A percentile compares a stretch with the other conserved stretches of the same genome.
Evolutionary conservation across 1,140 invertebrate genomes (phyloP).

Genomic region (Eubasilissa regina): DNA sequence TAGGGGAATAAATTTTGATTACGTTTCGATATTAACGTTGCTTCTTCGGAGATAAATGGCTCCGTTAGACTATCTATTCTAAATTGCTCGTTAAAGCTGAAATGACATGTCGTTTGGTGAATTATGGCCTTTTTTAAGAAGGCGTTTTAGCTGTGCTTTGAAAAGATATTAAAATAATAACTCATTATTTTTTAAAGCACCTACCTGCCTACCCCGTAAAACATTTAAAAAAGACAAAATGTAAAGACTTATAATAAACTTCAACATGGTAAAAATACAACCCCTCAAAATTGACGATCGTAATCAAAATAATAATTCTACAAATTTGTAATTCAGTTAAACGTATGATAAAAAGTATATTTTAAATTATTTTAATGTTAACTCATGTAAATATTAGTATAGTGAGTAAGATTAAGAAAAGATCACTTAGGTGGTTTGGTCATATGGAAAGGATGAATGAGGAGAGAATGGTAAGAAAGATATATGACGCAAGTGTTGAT

Average conservation of each 20-base stretch:
- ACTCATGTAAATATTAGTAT: no score
- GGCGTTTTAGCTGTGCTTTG: not conserved
- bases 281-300: not conserved
- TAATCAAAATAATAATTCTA: not conserved
- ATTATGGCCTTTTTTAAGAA: slow-evolving; percentile 17
- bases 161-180: not conserved
- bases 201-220: not conserved
- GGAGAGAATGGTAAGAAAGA: no score
- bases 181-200: not conserved
- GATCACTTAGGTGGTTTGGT: no score
- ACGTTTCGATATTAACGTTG: slow-evolving; percentile 39
- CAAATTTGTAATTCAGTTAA: not conserved
- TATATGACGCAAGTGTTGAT: no score
- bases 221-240: not conserved
- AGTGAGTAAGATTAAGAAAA: no score
- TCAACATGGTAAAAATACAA: not conserved
- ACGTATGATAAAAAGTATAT: no score
- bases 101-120: slow-evolving; percentile 29
- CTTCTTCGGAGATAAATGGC: slow-evolving; percentile 28
- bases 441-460: no score
- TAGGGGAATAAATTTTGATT: slow-evolving; percentile 45
- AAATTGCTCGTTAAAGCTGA: slow-evolving; percentile 31
- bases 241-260: not conserved
- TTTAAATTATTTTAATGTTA: no score
- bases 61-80: not conserved